Conservation (phyloP, 2,888 invertebrate genomes). For the Noctua janthe region DNA sequence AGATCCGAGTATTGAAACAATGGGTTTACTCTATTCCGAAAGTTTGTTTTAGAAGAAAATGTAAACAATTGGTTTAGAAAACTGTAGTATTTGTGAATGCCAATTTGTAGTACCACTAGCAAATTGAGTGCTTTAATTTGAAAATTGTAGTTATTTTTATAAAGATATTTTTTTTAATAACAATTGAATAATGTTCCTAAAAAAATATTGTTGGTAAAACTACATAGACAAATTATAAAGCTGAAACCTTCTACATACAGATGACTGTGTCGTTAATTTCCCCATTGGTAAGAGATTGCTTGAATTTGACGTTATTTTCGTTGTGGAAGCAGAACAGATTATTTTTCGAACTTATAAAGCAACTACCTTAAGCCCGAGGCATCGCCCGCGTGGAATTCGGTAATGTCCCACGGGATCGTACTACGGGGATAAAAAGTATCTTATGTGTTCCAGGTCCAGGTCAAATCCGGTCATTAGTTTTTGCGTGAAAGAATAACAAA, state of each 20-base stretch:
- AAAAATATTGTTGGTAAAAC: too few relatives aligned
- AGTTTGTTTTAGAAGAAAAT: neutral
- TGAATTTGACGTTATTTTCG: neutral
- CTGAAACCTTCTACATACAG: neutral
- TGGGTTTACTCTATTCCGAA: neutral
- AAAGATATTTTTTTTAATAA: too few relatives aligned
- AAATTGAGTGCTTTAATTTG: neutral
- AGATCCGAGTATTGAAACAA: slow-evolving; percentile 12
- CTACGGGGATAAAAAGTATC: too few relatives aligned
- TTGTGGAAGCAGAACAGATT: neutral
- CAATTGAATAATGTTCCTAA: too few relatives aligned
- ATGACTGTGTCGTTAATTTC: neutral
- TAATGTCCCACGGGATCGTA: too few relatives aligned
- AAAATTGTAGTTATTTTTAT: neutral
- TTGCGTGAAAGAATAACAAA: too few relatives aligned
- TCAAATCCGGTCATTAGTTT: too few relatives aligned
- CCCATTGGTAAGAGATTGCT: neutral
- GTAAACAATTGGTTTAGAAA: neutral
- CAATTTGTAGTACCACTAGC: neutral
- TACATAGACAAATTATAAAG: too few relatives aligned
- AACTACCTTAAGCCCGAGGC: neutral
- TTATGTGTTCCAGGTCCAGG: too few relatives aligned
- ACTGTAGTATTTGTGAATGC: neutral
- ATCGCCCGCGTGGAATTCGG: too few relatives aligned
- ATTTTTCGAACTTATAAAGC: neutral